Evolutionary conservation across 2,797 vertebrate species (phyloP).

Genomic region (Typhlichthys eigenmanni): DNA sequence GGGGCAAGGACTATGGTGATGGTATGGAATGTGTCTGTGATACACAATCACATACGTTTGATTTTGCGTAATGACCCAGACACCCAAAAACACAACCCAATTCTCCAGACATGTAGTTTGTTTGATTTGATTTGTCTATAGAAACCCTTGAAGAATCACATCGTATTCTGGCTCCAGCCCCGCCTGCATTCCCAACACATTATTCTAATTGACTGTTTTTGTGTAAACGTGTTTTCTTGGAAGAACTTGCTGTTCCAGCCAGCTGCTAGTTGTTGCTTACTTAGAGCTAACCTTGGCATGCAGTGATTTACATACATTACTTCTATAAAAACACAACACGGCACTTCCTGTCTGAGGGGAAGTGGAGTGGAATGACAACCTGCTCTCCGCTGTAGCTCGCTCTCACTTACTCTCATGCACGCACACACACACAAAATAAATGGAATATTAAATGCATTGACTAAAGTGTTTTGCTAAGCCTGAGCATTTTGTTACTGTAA

Average conservation of each 20-base stretch:
- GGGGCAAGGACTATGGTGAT: constrained; percentile 89
- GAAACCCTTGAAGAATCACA: constrained; percentile 7
- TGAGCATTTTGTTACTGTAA: too few species aligned
- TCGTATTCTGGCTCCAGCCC: constrained; percentile 8
- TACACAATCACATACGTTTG: constrained; percentile 13
- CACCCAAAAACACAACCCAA: too few species aligned
- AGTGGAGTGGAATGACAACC: constrained; percentile 54
- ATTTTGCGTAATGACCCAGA: too few species aligned
- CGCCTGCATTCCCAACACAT: constrained; percentile 12
- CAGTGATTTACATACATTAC: constrained; percentile 67
- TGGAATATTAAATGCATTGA: too few species aligned
- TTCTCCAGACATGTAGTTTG: too few species aligned
- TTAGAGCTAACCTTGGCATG: constrained; percentile 71
- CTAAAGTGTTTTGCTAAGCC: too few species aligned
- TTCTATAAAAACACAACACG: constrained; percentile 67
- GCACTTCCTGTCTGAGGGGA: constrained; percentile 75
- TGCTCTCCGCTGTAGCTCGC: constrained; percentile 46
- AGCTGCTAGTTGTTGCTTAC: constrained; percentile 67
- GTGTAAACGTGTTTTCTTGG: constrained; percentile 2
- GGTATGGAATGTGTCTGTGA: constrained; percentile 75
- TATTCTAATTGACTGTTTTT: constrained; percentile 9
- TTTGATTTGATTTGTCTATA: too few species aligned
- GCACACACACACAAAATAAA: background rate
- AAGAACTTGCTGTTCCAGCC: constrained; percentile 44
- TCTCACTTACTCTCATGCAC: background rate